phyloP scores from a whole-genome alignment of 1,140 invertebrate genomes.

The Heliconius hermathena region DNA sequence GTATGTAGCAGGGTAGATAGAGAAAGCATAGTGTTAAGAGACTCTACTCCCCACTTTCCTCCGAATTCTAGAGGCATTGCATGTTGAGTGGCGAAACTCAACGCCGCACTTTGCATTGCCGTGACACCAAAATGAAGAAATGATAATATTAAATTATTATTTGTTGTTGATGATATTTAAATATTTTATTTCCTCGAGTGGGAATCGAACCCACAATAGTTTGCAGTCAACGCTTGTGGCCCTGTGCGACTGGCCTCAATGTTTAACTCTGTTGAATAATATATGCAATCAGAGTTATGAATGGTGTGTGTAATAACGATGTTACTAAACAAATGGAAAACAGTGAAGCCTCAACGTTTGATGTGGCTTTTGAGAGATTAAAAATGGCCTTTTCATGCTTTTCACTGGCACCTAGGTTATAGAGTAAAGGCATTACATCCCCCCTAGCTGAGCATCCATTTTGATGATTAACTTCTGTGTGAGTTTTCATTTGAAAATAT shows the following conservation, averaged over 20 bases:
- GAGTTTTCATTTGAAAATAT: constrained; percentile 13
- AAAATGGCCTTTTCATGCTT: constrained; percentile 36
- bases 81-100: too few species aligned
- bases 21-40: too few species aligned
- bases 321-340: constrained; percentile 19
- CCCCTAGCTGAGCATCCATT: constrained; percentile 18
- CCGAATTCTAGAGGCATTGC: too few species aligned
- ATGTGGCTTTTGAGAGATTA: constrained; percentile 35
- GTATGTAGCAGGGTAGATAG: too few species aligned
- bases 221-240: too few species aligned
- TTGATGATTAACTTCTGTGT: constrained; percentile 29
- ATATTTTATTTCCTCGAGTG: too few species aligned
- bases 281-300: constrained; percentile 12
- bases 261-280: not conserved
- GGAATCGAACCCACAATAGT: too few species aligned
- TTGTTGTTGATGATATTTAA: too few species aligned
- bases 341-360: constrained; percentile 25
- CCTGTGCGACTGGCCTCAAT: not conserved
- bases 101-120: too few species aligned
- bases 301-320: constrained; percentile 17
- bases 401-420: constrained; percentile 25
- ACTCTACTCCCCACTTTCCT: too few species aligned
- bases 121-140: too few species aligned
- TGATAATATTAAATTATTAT: too few species aligned
- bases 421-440: constrained; percentile 25